Evolutionary conservation across 2,888 invertebrate genomes (phyloP).

Genomic region (Eudasyphora cyanicolor): DNA sequence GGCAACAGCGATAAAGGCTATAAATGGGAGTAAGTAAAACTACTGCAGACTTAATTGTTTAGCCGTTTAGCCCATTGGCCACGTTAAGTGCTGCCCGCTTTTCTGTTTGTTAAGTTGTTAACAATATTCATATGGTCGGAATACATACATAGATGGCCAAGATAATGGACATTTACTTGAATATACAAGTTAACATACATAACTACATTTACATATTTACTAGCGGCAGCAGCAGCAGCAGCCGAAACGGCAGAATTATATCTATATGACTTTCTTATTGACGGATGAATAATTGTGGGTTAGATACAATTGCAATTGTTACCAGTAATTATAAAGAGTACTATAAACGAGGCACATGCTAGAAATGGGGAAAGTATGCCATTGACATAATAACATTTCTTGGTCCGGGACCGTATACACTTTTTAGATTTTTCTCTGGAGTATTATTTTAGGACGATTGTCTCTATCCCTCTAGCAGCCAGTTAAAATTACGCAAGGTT

Average conservation of each 20-base stretch:
- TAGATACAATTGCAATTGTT: slow-evolving; percentile 5
- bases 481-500: too few relatives aligned
- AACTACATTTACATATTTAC: not conserved
- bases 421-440: too few relatives aligned
- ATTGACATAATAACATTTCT: too few relatives aligned
- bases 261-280: slow-evolving; percentile 16
- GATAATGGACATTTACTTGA: slow-evolving; percentile 9
- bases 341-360: not conserved
- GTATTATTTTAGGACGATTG: too few relatives aligned
- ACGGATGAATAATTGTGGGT: slow-evolving; percentile 16
- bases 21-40: slow-evolving; percentile 26
- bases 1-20: not conserved
- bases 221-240: too few relatives aligned
- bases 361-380: not conserved
- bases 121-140: slow-evolving; percentile 13
- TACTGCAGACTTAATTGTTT: slow-evolving; percentile 25
- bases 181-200: too few relatives aligned
- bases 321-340: not conserved
- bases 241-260: too few relatives aligned
- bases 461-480: too few relatives aligned
- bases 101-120: slow-evolving; percentile 17
- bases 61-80: slow-evolving; percentile 20
- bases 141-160: not conserved
- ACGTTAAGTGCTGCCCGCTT: slow-evolving; percentile 10
- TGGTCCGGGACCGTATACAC: too few relatives aligned